phyloP scores from a whole-genome alignment of 1,140 invertebrate species.

The Drosophila mayri region DNA sequence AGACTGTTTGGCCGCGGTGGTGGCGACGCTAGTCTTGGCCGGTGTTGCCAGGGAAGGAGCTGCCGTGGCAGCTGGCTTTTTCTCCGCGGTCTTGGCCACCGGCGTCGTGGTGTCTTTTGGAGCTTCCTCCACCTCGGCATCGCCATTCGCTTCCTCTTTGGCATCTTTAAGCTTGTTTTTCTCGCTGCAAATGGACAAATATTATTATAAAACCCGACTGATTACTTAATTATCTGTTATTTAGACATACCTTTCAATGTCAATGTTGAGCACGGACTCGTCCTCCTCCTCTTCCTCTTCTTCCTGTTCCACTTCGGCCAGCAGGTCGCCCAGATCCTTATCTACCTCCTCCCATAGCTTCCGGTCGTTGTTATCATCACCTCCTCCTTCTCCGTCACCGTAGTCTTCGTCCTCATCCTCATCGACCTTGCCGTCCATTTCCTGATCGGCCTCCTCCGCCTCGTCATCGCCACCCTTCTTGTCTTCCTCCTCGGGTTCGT shows the following conservation, averaged over 20 bases:
- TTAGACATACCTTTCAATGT: conserved; percentile 74
- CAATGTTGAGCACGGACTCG: conserved; percentile 87
- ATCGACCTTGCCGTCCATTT: conserved; percentile 86
- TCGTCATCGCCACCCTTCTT: conserved; percentile 45
- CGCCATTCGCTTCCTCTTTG: conserved; percentile 63
- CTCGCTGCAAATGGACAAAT: conserved; percentile 53
- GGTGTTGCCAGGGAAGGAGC: conserved; percentile 3
- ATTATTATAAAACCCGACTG: not conserved
- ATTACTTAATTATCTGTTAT: not conserved
- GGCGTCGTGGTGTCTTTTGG: conserved; percentile 47
- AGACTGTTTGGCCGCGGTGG: conserved; percentile 20
- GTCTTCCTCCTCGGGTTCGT: conserved; percentile 42
- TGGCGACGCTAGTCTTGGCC: conserved; percentile 22
- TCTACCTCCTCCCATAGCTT: conserved; percentile 91
- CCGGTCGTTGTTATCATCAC: conserved; percentile 87
- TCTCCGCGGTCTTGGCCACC: conserved; percentile 44
- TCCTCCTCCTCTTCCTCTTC: conserved; percentile 91
- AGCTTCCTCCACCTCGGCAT: conserved; percentile 34
- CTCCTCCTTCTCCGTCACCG: conserved; percentile 71
- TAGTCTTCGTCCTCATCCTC: conserved; percentile 65
- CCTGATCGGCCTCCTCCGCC: conserved; percentile 50
- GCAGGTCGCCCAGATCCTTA: conserved; percentile 90
- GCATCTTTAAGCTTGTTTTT: conserved; percentile 74
- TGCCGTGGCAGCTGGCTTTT: conserved; percentile 39
- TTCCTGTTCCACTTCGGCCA: conserved; percentile 87